Conservation (phyloP, 2,113 vertebrate genomes). For the Neofelis nebulosa region DNA sequence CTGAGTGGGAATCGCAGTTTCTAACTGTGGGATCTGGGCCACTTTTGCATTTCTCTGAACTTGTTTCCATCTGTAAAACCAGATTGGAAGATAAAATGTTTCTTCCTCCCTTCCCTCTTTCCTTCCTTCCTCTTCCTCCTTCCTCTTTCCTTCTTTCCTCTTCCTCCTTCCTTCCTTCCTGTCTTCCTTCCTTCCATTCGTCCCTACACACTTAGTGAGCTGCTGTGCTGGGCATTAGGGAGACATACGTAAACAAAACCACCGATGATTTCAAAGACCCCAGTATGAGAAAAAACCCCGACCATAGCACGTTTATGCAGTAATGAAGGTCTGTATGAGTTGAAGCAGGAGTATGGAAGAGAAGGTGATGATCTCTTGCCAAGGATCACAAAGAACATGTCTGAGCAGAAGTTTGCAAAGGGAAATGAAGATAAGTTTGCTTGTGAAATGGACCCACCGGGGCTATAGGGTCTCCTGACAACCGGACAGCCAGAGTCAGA, state of each 20-base stretch:
- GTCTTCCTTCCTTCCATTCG: not conserved
- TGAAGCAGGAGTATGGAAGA: not conserved
- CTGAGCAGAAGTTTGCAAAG: not conserved
- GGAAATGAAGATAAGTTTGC: not conserved
- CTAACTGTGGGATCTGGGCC: not conserved
- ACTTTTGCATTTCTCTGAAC: not conserved
- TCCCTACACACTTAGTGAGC: not conserved
- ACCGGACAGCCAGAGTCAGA: not conserved
- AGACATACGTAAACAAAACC: not conserved
- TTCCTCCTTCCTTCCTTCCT: rapidly evolving
- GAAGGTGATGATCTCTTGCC: not conserved
- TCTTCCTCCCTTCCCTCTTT: not conserved
- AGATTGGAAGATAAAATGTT: too few species aligned
- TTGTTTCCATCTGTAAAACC: not conserved
- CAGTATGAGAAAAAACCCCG: not conserved
- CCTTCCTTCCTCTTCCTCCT: not conserved
- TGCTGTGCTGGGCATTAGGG: not conserved
- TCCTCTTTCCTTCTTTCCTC: too few species aligned
- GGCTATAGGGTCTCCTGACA: not conserved
- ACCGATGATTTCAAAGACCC: not conserved
- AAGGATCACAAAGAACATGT: not conserved
- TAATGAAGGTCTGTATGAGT: not conserved
- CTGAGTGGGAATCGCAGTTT: not conserved
- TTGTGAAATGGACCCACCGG: not conserved
- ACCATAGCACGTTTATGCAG: not conserved